Evolutionary conservation across 2,888 invertebrate genomes (phyloP), one percentile per base, ranked within the genome.

Genomic region (Drosophila melanosoma): DNA sequence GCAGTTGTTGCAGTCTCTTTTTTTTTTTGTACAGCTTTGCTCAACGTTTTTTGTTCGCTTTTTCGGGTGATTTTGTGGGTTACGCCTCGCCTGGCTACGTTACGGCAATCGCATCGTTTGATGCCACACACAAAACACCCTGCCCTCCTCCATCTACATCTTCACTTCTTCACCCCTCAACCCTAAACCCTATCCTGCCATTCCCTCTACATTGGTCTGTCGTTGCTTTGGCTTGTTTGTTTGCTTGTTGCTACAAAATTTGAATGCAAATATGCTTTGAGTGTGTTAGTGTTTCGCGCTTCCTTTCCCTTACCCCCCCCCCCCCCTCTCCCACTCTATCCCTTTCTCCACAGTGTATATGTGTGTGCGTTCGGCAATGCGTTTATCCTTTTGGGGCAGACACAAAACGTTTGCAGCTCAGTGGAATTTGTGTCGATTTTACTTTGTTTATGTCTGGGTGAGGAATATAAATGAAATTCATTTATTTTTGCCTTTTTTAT

Each of bases 201-300:
- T 23, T 11, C 15, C 10, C 33, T 15, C 29, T 11, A 60, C 42
- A 29, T 23, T 29, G 32, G 56, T 52, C 45, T 40, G 35, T 33
- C 59, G 64, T 73, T 64, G 57, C 60, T 66, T 61, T 69, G 64
- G 85, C 77, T 80, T 77, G 83, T 83, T 83, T 82, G 86, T 72
- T 82, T 82, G 82, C 82, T 81, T 83, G 83, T 86, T 86, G 83
- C 83, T 61, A 84, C 85, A 82, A 82, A 84, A 82, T 82, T 82
- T 86, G 81, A 83, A 83, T 83, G 83, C 83, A 83, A 83, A 83
- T 86, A 83, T 86, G 83, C 87, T 83, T 83, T 86, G 74, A 81
- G 73, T 74, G 78, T 79, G 83, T 70, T 77, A 64, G 61, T 76
- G 81, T 62, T 76, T 72, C 61, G 23, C 40, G 59, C 49, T 35